Conservation (phyloP, 2,888 invertebrate genomes). For the Pammene fasciana region DNA sequence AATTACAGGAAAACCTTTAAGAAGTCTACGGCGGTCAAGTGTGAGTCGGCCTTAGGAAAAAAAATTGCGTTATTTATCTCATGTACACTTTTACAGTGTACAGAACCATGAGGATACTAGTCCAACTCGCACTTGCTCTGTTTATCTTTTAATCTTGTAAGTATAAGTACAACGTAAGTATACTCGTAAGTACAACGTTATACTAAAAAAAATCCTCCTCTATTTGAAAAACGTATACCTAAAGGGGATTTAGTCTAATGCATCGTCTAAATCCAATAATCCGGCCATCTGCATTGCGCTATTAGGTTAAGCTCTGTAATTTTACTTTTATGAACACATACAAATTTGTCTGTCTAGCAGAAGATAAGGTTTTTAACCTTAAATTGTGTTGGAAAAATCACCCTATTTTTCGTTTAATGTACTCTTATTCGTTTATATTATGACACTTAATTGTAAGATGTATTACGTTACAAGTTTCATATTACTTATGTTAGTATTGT, state of each 20-base stretch:
- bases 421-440: no score
- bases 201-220: neutral
- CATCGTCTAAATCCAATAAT: conserved; percentile 26
- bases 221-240: neutral
- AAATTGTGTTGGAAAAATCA: neutral
- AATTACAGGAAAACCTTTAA: no score
- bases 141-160: no score
- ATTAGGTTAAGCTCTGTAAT: conserved; percentile 8
- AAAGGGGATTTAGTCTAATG: conserved; percentile 15
- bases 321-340: conserved; percentile 12
- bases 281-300: conserved; percentile 12
- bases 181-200: neutral
- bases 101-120: no score
- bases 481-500: neutral
- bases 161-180: no score
- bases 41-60: no score
- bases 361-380: conserved; percentile 2
- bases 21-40: no score
- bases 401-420: no score
- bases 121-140: no score
- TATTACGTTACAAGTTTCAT: neutral
- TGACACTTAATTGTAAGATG: no score
- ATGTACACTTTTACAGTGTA: no score
- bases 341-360: conserved; percentile 28
- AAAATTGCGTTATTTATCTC: no score